phyloP scores from a whole-genome alignment of 2,797 vertebrate species.

The Coluber constrictor region DNA sequence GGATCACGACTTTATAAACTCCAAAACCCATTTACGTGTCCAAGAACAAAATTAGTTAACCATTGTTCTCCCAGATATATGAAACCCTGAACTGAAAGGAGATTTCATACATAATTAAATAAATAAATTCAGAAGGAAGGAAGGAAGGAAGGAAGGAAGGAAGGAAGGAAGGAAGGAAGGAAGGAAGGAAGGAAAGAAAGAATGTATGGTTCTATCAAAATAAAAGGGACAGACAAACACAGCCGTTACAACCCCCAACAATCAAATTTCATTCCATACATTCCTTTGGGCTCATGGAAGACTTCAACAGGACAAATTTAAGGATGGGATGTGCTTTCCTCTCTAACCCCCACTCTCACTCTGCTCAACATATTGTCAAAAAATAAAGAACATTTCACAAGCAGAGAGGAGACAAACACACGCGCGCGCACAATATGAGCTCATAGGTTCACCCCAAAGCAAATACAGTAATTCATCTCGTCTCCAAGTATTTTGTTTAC shows the following conservation, averaged over 20 bases:
- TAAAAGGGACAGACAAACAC: background rate
- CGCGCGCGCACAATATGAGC: slow-evolving; percentile 14
- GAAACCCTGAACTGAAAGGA: background rate
- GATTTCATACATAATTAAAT: background rate
- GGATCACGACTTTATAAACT: background rate
- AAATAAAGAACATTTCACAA: slow-evolving; percentile 45
- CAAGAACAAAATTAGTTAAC: background rate
- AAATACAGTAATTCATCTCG: slow-evolving; percentile 25
- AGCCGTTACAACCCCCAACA: background rate
- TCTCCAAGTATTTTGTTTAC: slow-evolving; percentile 35
- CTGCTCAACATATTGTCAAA: slow-evolving; percentile 1
- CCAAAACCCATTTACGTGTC: background rate
- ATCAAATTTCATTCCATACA: background rate
- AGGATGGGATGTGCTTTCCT: slow-evolving; percentile 30
- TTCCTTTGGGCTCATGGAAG: background rate
- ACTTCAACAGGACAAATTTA: background rate
- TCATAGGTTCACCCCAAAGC: slow-evolving; percentile 38
- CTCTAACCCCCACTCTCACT: background rate
- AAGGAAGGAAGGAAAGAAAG: too few relatives aligned
- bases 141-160: too few relatives aligned
- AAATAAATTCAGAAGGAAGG: too few relatives aligned
- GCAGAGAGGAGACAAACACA: slow-evolving; percentile 20
- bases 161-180: too few relatives aligned
- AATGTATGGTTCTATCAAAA: background rate
- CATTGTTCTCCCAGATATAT: background rate